Evolutionary conservation across 1,140 invertebrate species (phyloP).

Genomic region (Sminthurides bifidus): DNA sequence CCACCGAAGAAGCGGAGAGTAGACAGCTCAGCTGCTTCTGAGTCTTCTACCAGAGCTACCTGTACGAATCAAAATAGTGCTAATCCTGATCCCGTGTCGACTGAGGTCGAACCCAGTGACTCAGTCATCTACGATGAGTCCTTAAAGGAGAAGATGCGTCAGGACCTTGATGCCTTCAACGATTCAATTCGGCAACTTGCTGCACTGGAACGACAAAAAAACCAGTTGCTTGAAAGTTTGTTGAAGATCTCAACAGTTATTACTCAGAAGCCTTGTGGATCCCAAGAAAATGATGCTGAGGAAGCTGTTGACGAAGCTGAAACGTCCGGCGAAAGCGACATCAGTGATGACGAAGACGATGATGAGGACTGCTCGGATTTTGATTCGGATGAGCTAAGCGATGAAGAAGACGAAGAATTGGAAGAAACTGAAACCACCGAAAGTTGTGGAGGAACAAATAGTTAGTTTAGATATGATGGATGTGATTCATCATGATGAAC

Average conservation of each 20-base stretch:
- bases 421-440: constrained; percentile 8
- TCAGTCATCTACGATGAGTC: no score
- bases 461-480: not conserved
- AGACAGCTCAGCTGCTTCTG: constrained; percentile 11
- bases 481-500: no score
- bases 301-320: not conserved
- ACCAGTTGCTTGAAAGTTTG: constrained; percentile 15
- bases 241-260: constrained; percentile 13
- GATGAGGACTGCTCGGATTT: no score
- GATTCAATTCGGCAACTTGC: constrained; percentile 16
- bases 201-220: constrained; percentile 17
- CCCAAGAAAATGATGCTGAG: not conserved
- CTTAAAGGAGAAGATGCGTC: constrained; percentile 16
- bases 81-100: not conserved
- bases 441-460: constrained; percentile 4
- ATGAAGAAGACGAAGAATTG: constrained; percentile 11
- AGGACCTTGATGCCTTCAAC: constrained; percentile 19
- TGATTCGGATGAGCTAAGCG: constrained; percentile 8
- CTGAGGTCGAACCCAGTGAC: not conserved
- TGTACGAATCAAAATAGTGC: not conserved
- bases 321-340: not conserved
- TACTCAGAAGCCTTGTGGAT: not conserved
- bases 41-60: constrained; percentile 3
- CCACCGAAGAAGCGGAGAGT: constrained; percentile 24
- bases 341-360: constrained; percentile 1